Base-by-base conservation (phyloP, 2,113 vertebrate species). In the Furnarius figulus region DNA sequence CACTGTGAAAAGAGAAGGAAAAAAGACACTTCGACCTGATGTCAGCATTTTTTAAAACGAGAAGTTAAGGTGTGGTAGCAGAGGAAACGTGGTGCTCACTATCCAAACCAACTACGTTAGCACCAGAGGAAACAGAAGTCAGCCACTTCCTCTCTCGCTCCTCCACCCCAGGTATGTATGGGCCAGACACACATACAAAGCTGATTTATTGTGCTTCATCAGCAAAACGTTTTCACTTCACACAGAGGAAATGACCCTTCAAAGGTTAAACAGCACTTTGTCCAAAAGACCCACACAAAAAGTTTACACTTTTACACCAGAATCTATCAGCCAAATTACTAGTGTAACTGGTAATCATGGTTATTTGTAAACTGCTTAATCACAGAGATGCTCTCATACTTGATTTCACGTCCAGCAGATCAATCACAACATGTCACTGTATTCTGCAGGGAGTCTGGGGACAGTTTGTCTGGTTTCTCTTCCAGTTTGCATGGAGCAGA, bases 61-160 rank as follows among this genome's bases (percentile, higher is more conserved):
- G 46, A 93, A 86, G 52, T 10, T 50, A 50, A 97, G 97, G 95
- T 79, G 79, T 93, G 96, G 95, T 8, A 72, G 85, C 40, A 87
- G 92, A 97, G 97, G 97, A 97, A 97, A 77, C 5, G 7, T 22
- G 23, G 55, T 81, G 52, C 85, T 96, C 80, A 16, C 93, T 87
- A 37, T 56, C 68, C n/a, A 95, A 89, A 86, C 76, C 70, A 85
- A 62, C 86, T 20, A 49, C 44, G 14, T 78, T 31, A 86, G 72
- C 74, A 44, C 46, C 23, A 56, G 52, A 91, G 97, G 97, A 97
- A 93, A 85, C 94, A 96, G 80, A 86, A 93, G 77, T 31, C 39
- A 53, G 49, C 52, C 8, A 5, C 67, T 97, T 97, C 95, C 97
- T 87, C 79, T 86, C 31, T 81, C 0, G 3, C 75, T 82, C 37